Base-by-base conservation (phyloP, 1,140 invertebrate genomes). In the Andrena cerasifolii region DNA sequence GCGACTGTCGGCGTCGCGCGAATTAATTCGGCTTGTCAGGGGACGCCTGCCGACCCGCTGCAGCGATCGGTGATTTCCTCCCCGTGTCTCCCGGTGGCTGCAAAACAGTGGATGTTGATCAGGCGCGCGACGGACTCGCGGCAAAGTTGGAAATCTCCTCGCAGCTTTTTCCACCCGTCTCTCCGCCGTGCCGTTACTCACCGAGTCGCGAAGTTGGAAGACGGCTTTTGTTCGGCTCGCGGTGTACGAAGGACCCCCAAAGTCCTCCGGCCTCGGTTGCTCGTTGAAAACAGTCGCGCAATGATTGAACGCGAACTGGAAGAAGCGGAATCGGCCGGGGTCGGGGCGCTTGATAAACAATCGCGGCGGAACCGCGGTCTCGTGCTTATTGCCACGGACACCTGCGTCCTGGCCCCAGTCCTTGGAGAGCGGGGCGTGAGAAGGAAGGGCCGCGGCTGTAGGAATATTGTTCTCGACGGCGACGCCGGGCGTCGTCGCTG, bases 401-500 rank as follows among this genome's bases (percentile, higher is more conserved):
- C 67, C 68, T 63, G 76, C 63, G 59, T 24, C 49, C 54, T 5
- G n/a, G 14, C 62, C 10, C 40, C 14, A 56, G 47, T 33, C 40
- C 67, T 71, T 54, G 3, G 59, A 62, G 16, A 12, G 14, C 36
- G 10, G 3, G 45, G 26, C 36, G 45, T 49, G 65, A 61, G 49
- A 40, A 76, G 80, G 77, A 65, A 68, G 61, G 47, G 16, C 43
- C 68, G 65, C 68, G 80, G 63, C 53, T 67, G 54, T 58, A 66
- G 58, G 82, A 84, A 84, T 84, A 84, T 84, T 84, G 80, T 84
- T 67, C 82, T 63, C 73, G 63, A 54, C 63, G 77, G 74, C 81
- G 63, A 54, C 68, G 54, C 36, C 74, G 74, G 62, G 80, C 87
- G 82, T 84, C 77, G 87, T 68, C 72, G 71, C 10, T 86, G 83